Evolutionary conservation across 2,888 invertebrate genomes (phyloP).

Genomic region (Linnaemya vulpina): DNA sequence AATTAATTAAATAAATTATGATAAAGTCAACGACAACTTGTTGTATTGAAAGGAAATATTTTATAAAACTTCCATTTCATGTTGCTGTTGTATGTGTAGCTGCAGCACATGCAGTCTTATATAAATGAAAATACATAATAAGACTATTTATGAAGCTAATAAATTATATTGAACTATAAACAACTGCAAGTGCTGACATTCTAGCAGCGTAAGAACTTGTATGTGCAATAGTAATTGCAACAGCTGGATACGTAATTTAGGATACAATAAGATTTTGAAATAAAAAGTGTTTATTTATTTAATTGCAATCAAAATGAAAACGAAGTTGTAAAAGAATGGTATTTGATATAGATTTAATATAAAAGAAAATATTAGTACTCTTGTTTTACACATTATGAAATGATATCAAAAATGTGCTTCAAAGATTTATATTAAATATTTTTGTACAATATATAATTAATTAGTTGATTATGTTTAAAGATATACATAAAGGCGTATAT

Average conservation of each 20-base stretch:
- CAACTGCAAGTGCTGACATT: constrained; percentile 58
- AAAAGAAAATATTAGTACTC: neutral
- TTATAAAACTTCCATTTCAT: constrained; percentile 48
- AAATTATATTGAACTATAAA: constrained; percentile 64
- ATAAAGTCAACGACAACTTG: constrained; percentile 66
- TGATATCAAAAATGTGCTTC: too few relatives aligned
- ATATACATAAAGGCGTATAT: too few relatives aligned
- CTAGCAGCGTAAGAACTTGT: constrained; percentile 10
- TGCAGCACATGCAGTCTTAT: constrained; percentile 48
- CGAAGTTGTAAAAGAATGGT: neutral
- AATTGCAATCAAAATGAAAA: constrained; percentile 3
- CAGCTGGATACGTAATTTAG: constrained; percentile 48
- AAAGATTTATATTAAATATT: neutral
- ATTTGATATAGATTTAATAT: neutral
- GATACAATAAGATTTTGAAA: constrained; percentile 20
- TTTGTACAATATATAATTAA: too few relatives aligned
- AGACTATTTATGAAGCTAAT: constrained; percentile 63
- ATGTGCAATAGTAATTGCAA: constrained; percentile 9
- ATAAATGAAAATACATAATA: constrained; percentile 24
- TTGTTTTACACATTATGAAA: too few relatives aligned
- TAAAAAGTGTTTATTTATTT: neutral
- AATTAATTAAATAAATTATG: constrained; percentile 71
- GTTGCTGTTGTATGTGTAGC: constrained; percentile 19
- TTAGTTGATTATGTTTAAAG: too few relatives aligned
- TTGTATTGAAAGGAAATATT: constrained; percentile 66